phyloP scores from a whole-genome alignment of 1,140 invertebrate species.

The Pemphigus obesinymphae region DNA sequence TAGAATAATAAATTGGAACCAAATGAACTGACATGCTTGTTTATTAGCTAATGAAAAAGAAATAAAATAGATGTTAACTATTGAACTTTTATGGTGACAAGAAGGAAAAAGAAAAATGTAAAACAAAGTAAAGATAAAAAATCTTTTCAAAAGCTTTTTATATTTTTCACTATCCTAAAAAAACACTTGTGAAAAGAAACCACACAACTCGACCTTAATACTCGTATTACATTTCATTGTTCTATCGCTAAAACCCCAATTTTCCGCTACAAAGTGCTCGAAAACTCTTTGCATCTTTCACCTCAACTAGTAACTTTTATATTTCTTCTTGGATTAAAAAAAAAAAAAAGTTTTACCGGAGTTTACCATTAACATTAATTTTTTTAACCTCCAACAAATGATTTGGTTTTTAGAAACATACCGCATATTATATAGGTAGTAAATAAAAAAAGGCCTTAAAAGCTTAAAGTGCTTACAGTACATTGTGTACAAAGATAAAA shows the following conservation, averaged over 20 bases:
- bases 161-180: conserved; percentile 11
- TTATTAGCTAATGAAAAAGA: conserved; percentile 9
- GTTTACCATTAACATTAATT: not conserved
- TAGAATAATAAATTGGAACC: not conserved
- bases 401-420: not conserved
- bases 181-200: conserved; percentile 23
- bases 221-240: conserved; percentile 28
- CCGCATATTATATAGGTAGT: not conserved
- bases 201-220: conserved; percentile 19
- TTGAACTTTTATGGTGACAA: conserved; percentile 15
- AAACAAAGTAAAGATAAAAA: conserved; percentile 11
- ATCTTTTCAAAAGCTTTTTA: conserved; percentile 15
- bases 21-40: not conserved
- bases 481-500: not conserved
- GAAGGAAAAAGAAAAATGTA: not conserved
- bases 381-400: not conserved
- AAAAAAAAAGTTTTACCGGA: not conserved
- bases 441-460: not conserved
- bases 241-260: conserved; percentile 9
- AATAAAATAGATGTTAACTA: not conserved
- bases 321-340: not conserved
- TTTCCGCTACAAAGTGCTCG: not conserved
- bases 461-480: not conserved
- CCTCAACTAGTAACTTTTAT: not conserved
- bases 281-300: conserved; percentile 13